A percentile compares a stretch with the other conserved stretches of the same genome.
These are phyloP conservation scores for Mionectes macconnelli DNA, from an alignment of 2,113 vertebrate species.

Conservation along the genomic window DNA sequence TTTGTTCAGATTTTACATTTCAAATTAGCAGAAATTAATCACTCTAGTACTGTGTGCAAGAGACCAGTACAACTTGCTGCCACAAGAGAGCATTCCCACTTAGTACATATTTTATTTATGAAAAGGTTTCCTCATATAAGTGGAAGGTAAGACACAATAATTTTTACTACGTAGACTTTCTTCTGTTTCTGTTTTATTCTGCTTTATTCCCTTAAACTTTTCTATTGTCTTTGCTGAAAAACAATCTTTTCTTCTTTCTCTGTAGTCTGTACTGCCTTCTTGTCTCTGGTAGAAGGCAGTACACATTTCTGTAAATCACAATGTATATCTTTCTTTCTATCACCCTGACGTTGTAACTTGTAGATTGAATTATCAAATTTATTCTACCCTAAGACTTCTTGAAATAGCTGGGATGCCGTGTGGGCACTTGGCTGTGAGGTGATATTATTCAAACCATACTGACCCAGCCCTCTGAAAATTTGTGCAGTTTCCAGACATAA, in stretches of 20 bases:
- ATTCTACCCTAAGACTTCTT: neutral
- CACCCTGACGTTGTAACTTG: neutral
- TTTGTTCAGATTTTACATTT: neutral
- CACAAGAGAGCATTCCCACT: neutral
- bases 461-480: neutral
- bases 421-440: neutral
- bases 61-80: neutral
- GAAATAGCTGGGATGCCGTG: neutral
- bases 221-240: neutral
- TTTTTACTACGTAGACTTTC: neutral
- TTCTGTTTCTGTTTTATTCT: neutral
- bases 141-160: neutral
- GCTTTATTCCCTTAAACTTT: neutral
- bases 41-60: fast-evolving
- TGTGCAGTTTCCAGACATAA: neutral
- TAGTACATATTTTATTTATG: neutral
- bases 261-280: neutral
- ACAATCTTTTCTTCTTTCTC: neutral
- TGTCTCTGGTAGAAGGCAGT: neutral
- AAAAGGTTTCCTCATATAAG: neutral
- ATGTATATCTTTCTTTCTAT: neutral
- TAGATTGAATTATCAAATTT: neutral
- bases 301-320: neutral
- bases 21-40: neutral
- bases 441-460: neutral